Evolutionary conservation across 1,140 invertebrate genomes (phyloP), one percentile per base, ranked within the genome.

Genomic region (Pogonus chalceus): DNA sequence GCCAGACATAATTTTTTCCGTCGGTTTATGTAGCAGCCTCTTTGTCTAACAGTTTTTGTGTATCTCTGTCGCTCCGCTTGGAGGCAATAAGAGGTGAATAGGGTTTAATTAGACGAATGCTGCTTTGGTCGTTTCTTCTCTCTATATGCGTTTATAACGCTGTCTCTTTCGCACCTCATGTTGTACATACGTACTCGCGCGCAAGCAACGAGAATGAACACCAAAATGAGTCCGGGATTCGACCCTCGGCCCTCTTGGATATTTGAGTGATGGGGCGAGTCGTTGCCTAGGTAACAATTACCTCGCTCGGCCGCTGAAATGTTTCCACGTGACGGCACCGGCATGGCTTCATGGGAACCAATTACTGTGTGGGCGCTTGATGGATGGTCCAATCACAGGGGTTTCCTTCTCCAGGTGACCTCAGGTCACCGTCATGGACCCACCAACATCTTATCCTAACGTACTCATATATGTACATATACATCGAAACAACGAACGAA

Each of bases 281-380:
- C 59, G 62, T 62, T 62, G 63, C 58, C 60, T 64, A 64, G 63
- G 63, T 64, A 65, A 65, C 64, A 66, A 67, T 67, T 66, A 67
- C 63, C 58, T 59, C 37, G 37, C 56, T 62, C 56, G 59, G 61
- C 50, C 54, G 37, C 37, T 43, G 18, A 43, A 43, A 43, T 43
- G 37, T 43, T 43, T 56, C 56, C 57, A 57, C 60, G 56, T 56
- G 56, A 58, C 53, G 54, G 37, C 7, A 43, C 37, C 37, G 37
- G 61, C 62, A 58, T 58, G 55, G 58, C 59, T 59, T 52, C 58
- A 64, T 65, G 65, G 62, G 65, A 66, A 66, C 65, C 65, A 66
- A 66, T 66, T 66, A 66, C 63, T 55, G 60, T 52, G 57, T 53
- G 59, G 24, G 54, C 37, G 53, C 35, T 59, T 66, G 65, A 66